Evolutionary conservation across 2,113 vertebrate species (phyloP).

Genomic region (Psilopsiagon aurifrons): DNA sequence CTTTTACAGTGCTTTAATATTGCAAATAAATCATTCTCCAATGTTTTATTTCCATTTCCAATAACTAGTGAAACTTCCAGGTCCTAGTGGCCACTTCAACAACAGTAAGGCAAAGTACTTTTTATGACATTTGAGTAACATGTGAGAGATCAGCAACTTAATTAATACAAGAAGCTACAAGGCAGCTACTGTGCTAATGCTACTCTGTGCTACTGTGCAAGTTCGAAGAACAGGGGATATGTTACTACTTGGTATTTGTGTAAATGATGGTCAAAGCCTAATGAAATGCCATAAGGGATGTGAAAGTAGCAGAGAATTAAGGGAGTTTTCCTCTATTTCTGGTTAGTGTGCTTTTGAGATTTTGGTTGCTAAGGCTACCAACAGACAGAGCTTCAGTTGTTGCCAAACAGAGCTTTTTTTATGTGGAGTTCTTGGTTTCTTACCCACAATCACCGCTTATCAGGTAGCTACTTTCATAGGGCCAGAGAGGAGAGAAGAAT

Average conservation of each 20-base stretch:
- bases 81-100: background rate
- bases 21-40: background rate
- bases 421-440: background rate
- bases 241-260: background rate
- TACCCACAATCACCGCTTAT: background rate
- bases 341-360: background rate
- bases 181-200: background rate
- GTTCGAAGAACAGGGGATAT: background rate
- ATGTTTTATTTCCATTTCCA: background rate
- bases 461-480: background rate
- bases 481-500: background rate
- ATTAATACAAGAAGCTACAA: background rate
- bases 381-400: background rate
- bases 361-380: background rate
- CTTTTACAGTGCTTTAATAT: background rate
- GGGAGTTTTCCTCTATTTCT: slow-evolving; percentile 17
- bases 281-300: background rate
- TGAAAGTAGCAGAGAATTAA: slow-evolving; percentile 10
- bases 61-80: background rate
- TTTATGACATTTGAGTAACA: background rate
- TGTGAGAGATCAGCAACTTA: background rate
- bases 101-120: background rate
- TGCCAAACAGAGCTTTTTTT: background rate
- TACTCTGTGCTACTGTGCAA: background rate
- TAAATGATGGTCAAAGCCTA: background rate